A percentile compares a stretch with the other conserved stretches of the same genome.
Evolutionary conservation across 2,113 vertebrate species (phyloP).

Genomic region (Ciconia stormi): DNA sequence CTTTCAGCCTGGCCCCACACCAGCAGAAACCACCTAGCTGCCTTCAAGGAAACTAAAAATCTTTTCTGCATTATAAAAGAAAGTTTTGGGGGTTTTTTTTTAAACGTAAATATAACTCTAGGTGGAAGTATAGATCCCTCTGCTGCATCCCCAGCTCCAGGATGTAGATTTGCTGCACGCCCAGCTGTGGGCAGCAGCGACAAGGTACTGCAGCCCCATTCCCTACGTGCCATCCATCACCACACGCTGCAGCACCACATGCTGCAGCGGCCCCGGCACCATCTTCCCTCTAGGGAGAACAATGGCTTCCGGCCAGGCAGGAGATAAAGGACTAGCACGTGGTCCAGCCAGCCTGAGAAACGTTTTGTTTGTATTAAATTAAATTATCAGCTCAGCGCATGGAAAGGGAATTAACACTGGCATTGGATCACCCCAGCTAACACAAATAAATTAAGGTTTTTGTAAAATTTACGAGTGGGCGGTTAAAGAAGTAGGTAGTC

Average conservation of each 20-base stretch:
- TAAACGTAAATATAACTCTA: not conserved
- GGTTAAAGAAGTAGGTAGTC: fast-evolving
- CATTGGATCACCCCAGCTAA: not conserved
- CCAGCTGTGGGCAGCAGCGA: not conserved
- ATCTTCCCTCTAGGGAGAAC: not conserved
- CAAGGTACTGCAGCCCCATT: constrained; percentile 55
- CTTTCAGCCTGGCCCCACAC: not conserved
- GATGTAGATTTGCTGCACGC: not conserved
- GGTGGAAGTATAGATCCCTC: fast-evolving
- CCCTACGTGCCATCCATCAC: constrained; percentile 69
- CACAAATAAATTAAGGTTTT: fast-evolving
- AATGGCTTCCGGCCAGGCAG: not conserved
- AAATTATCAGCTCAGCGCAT: not conserved
- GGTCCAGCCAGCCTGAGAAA: not conserved
- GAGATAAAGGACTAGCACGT: not conserved
- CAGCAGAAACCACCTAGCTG: not conserved
- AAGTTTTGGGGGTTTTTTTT: not conserved
- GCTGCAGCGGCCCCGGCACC: not conserved
- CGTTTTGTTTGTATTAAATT: not conserved
- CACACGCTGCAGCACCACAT: not conserved
- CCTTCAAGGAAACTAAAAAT: not conserved
- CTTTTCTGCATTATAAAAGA: not conserved
- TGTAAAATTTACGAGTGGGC: not conserved
- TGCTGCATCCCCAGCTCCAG: not conserved
- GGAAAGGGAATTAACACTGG: not conserved